These are phyloP conservation scores for Acanthosepion lycidas DNA, from an alignment of 2,888 invertebrate species.

Conservation along the genomic window DNA sequence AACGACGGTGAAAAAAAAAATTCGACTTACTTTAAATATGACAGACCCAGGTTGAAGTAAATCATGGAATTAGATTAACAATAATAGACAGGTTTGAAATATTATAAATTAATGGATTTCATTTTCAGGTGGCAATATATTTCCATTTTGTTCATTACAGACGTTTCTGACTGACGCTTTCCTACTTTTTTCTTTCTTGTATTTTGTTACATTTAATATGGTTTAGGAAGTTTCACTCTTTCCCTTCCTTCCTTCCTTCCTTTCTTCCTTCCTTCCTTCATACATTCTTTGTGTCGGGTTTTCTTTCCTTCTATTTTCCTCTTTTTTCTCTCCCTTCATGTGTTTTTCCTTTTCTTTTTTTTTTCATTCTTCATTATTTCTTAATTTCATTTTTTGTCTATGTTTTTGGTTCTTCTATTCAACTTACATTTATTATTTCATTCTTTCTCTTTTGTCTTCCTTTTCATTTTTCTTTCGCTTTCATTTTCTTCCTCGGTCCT, in stretches of 20 bases:
- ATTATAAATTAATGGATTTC: background rate
- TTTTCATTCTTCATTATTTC: too few relatives aligned
- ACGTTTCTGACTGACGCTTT: background rate
- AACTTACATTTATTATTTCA: too few relatives aligned
- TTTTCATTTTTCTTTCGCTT: too few relatives aligned
- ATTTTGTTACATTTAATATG: background rate
- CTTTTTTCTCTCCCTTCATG: background rate
- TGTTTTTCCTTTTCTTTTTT: background rate
- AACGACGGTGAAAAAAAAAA: background rate
- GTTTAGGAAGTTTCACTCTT: background rate
- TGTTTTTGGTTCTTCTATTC: too few relatives aligned
- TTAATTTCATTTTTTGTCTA: too few relatives aligned
- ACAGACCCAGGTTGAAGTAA: background rate
- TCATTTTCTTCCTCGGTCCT: too few relatives aligned
- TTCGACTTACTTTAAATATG: background rate
- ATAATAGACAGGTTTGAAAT: slow-evolving; percentile 4
- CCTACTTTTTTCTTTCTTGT: background rate
- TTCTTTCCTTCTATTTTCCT: background rate
- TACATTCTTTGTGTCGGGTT: background rate
- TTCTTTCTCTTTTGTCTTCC: too few relatives aligned
- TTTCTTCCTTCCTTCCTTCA: background rate
- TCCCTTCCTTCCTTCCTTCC: background rate
- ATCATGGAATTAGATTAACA: background rate
- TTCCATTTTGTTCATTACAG: background rate
- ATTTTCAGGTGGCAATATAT: background rate